Evolutionary conservation across 2,113 vertebrate genomes (phyloP).

Genomic region (Rallus limicola): DNA sequence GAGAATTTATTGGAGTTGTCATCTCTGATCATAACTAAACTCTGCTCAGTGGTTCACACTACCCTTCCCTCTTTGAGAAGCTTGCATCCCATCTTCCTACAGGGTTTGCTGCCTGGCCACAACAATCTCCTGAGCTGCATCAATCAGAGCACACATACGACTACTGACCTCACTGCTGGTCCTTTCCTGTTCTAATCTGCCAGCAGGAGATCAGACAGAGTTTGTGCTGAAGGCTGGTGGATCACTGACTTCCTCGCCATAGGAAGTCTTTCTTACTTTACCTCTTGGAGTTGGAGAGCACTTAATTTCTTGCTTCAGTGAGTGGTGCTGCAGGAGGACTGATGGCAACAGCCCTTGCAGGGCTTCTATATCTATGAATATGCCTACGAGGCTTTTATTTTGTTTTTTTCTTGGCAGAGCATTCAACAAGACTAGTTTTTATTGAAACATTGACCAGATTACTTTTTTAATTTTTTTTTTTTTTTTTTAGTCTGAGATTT

Average conservation of each 20-base stretch:
- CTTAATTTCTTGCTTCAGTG: neutral
- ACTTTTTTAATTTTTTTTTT: neutral
- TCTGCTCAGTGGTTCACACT: neutral
- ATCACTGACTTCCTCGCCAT: neutral
- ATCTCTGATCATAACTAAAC: neutral
- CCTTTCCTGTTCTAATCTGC: neutral
- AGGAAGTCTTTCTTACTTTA: neutral
- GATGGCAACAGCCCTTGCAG: neutral
- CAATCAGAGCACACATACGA: fast-evolving
- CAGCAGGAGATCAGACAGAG: neutral
- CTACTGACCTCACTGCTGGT: neutral
- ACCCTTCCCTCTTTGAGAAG: neutral
- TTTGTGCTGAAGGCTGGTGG: neutral
- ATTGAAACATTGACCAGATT: neutral
- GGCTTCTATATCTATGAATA: neutral
- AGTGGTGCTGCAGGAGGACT: neutral
- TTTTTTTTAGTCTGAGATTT: neutral
- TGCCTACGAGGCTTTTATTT: neutral
- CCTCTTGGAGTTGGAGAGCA: neutral
- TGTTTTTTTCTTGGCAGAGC: neutral
- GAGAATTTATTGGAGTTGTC: neutral
- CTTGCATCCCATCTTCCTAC: neutral
- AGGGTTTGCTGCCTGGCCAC: neutral
- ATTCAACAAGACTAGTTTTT: neutral
- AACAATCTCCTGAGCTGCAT: neutral